phyloP scores from a whole-genome alignment of 1,140 invertebrate species.

The Holotrichia oblita region DNA sequence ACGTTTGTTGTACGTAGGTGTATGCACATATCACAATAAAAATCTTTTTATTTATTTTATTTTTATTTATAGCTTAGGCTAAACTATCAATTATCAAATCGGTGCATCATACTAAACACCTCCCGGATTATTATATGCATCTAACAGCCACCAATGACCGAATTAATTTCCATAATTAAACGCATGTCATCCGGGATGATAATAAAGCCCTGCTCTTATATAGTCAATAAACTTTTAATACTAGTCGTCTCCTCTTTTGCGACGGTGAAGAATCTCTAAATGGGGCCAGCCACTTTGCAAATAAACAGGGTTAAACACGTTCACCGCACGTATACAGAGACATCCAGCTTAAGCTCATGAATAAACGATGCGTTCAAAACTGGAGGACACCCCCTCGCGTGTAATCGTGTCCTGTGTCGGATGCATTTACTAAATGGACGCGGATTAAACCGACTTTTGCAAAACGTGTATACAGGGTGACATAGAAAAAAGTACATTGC shows the following conservation, averaged over 20 bases:
- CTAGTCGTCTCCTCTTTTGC: not conserved
- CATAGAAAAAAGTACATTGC: too few species aligned
- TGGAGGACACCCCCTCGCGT: not conserved
- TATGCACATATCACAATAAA: too few species aligned
- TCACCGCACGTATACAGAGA: not conserved
- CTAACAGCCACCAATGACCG: constrained; percentile 34
- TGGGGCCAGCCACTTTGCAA: constrained; percentile 6
- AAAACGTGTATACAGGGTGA: too few species aligned
- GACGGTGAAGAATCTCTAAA: not conserved
- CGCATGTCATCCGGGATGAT: constrained; percentile 27
- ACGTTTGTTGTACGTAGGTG: too few species aligned
- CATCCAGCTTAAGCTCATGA: not conserved
- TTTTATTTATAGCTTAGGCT: too few species aligned
- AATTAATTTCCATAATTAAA: constrained; percentile 26
- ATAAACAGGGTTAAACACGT: constrained; percentile 25
- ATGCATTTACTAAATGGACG: constrained; percentile 9
- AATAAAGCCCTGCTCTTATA: constrained; percentile 27
- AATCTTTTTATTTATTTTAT: too few species aligned
- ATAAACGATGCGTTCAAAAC: constrained; percentile 4
- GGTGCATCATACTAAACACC: too few species aligned
- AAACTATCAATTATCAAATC: too few species aligned
- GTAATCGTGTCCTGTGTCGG: not conserved
- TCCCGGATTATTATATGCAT: too few species aligned
- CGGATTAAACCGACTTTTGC: not conserved
- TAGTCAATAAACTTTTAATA: constrained; percentile 31